Evolutionary conservation across 2,797 vertebrate genomes (phyloP).

Genomic region (Spinibarbus caldwelli): DNA sequence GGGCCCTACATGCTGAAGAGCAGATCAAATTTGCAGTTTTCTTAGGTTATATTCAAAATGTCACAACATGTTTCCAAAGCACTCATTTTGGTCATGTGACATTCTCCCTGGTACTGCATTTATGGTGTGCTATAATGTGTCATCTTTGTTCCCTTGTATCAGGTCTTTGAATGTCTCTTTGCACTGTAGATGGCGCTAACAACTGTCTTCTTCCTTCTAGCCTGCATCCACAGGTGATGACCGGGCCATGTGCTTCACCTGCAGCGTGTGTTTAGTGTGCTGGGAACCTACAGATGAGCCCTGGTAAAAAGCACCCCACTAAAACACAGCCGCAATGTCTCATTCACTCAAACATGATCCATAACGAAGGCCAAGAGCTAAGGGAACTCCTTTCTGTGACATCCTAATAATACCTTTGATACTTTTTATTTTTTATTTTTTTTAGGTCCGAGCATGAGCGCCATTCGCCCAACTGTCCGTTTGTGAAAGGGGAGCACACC

Average conservation of each 20-base stretch:
- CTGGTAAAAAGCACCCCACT: constrained; percentile 78
- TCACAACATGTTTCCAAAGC: not conserved
- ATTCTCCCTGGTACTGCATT: no score
- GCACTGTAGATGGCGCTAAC: not conserved
- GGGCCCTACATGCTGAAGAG: no score
- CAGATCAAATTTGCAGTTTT: not conserved
- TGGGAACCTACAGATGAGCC: constrained; percentile 99
- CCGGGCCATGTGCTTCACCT: constrained; percentile 99
- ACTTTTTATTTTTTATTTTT: no score
- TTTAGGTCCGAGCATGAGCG: constrained; percentile 98
- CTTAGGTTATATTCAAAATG: not conserved
- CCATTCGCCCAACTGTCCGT: constrained; percentile 98
- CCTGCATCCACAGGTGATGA: constrained; percentile 98
- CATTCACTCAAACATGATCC: not conserved
- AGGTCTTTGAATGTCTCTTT: not conserved
- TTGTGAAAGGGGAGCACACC: constrained; percentile 99
- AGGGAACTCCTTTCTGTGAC: not conserved
- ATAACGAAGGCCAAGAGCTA: not conserved
- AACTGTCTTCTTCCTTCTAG: constrained; percentile 66
- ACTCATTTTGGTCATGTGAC: not conserved
- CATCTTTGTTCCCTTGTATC: not conserved
- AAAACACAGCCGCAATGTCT: not conserved
- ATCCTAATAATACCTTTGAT: not conserved
- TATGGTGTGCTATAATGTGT: not conserved
- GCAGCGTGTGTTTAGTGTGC: constrained; percentile 97